Evolutionary conservation across 2,113 vertebrate species (phyloP).

Genomic region (Numenius arquata): DNA sequence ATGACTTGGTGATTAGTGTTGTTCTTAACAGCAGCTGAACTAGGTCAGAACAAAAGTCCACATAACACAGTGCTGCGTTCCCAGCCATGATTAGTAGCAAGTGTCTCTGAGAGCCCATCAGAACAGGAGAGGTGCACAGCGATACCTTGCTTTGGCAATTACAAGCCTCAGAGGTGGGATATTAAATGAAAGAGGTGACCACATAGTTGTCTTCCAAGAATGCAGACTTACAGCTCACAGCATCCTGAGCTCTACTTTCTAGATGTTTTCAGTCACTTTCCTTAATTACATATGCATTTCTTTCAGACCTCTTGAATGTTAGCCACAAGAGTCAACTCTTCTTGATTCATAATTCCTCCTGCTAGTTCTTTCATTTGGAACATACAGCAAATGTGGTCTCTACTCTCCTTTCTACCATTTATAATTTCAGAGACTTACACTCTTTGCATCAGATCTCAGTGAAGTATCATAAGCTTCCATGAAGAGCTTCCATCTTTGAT

Average conservation of each 20-base stretch:
- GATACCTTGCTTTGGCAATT: too few species aligned
- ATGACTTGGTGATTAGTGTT: neutral
- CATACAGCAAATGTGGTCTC: neutral
- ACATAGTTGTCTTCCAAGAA: neutral
- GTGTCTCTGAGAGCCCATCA: neutral
- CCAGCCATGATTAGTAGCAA: neutral
- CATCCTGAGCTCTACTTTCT: neutral
- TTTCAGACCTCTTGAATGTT: neutral
- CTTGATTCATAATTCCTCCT: neutral
- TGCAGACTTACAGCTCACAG: neutral
- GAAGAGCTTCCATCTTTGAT: neutral
- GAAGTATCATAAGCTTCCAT: neutral
- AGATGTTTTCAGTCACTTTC: neutral
- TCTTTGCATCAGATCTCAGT: neutral
- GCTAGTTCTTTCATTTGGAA: neutral
- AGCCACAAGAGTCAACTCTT: neutral
- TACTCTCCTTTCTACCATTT: neutral
- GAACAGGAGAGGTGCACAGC: neutral
- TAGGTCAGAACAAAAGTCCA: neutral
- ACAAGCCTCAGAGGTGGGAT: neutral
- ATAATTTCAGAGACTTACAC: neutral
- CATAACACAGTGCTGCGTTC: neutral
- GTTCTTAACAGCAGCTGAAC: neutral
- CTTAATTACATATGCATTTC: accelerated
- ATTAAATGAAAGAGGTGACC: neutral